Evolutionary conservation across 1,140 invertebrate species (phyloP), one percentile per base, ranked within the genome.

Genomic region (Lucilia cuprina): DNA sequence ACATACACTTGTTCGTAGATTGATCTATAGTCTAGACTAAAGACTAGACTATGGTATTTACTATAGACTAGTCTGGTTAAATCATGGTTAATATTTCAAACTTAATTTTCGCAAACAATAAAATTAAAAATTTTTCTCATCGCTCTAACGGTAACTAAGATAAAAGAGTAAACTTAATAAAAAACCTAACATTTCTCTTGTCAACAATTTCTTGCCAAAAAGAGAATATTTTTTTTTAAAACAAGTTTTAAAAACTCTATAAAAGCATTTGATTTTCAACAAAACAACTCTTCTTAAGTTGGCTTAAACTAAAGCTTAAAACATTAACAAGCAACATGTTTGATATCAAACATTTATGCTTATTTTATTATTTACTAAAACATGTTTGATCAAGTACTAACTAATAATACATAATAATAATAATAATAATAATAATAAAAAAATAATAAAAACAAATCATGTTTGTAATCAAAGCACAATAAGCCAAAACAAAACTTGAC

Each of bases 401-500:
- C 34, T n/a, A 47, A 35, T 78, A 12, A n/a, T 30, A 30, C 25
- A 30, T 25, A 19, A 47, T 19, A 10, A 19, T 19, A 19, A n/a
- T n/a, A n/a, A n/a, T n/a, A n/a, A n/a, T n/a, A n/a, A n/a, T n/a
- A n/a, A n/a, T n/a, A n/a, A n/a, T n/a, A n/a, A n/a, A n/a, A n/a
- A n/a, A n/a, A n/a, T n/a, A n/a, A 30, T 30, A 30, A 30, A 30
- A 30, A 30, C 25, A 80, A 80, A 21, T 49, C 77, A 80, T 21
- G 41, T 80, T 80, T 80, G 10, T 25, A 21, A 70, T 60, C 55
- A 60, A 17, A 60, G 55, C 55, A 75, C 35, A 78, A 78, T 5
- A 47, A 30, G 25, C 25, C 34, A 78, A 75, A 75, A 19, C 2
- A 80, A 80, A 80, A 80, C 77, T 49, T 80, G 77, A 80, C 74